phyloP scores from a whole-genome alignment of 1,140 invertebrate species.

The Hylyphantes graminicola region DNA sequence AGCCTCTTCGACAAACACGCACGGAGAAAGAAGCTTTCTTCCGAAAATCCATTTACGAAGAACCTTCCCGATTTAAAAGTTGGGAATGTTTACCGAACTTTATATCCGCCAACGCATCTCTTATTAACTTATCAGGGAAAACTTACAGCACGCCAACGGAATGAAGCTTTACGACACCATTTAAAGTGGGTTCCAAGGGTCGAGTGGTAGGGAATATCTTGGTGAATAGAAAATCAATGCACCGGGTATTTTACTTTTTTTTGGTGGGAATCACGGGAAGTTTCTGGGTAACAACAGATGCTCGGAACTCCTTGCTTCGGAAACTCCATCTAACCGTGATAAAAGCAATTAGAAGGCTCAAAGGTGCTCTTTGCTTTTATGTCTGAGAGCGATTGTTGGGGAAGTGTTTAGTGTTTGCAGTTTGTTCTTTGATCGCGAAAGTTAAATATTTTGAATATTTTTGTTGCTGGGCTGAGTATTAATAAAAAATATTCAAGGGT shows the following conservation, averaged over 20 bases:
- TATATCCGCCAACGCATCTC: too few species aligned
- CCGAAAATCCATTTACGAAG: too few species aligned
- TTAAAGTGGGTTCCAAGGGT: constrained; percentile 6
- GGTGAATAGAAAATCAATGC: constrained; percentile 39
- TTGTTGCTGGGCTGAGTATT: too few species aligned
- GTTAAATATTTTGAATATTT: too few species aligned
- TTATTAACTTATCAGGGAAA: too few species aligned
- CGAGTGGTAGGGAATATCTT: constrained; percentile 11
- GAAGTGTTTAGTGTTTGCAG: not conserved
- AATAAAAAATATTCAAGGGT: too few species aligned
- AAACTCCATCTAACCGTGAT: constrained; percentile 36
- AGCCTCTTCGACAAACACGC: too few species aligned
- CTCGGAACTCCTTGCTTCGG: not conserved
- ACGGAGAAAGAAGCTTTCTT: too few species aligned
- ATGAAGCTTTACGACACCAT: constrained; percentile 27
- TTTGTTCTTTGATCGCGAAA: too few species aligned
- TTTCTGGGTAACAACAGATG: constrained; percentile 38
- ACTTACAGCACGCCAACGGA: not conserved
- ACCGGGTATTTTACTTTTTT: constrained; percentile 29
- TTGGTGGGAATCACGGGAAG: constrained; percentile 25
- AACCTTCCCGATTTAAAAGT: too few species aligned
- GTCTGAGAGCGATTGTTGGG: constrained; percentile 5
- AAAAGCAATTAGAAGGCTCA: constrained; percentile 50
- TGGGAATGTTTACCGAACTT: too few species aligned
- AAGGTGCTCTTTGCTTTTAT: constrained; percentile 30